Conservation (phyloP, 1,140 invertebrate genomes). For the Acromyrmex echinatior region DNA sequence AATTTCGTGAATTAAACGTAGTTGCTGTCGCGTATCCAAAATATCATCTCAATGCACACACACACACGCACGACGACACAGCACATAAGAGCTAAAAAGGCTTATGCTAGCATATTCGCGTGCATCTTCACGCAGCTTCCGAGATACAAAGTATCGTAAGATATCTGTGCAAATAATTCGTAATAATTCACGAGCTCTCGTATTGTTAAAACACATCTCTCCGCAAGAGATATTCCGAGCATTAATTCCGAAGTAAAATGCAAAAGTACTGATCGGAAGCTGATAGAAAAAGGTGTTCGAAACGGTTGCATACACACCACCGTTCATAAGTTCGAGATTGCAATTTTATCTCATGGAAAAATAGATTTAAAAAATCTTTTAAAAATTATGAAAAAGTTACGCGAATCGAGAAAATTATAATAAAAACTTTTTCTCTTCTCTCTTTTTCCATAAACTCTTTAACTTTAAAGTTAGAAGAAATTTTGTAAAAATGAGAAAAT, state of each 20-base stretch:
- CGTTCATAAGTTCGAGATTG: too few species aligned
- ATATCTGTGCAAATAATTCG: background rate
- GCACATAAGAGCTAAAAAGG: conserved; percentile 74
- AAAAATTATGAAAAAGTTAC: too few species aligned
- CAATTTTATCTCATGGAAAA: too few species aligned
- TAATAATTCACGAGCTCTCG: background rate
- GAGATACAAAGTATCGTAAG: background rate
- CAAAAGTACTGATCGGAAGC: conserved; percentile 52
- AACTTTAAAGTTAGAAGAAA: too few species aligned
- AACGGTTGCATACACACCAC: conserved; percentile 5
- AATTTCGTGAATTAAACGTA: background rate
- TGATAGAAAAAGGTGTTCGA: conserved; percentile 37
- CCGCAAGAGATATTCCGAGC: background rate
- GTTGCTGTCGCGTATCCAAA: conserved; percentile 61
- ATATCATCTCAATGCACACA: conserved; percentile 31
- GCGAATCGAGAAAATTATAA: too few species aligned
- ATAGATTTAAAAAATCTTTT: too few species aligned
- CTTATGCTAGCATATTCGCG: conserved; percentile 71
- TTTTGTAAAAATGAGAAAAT: too few species aligned
- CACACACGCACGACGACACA: conserved; percentile 57
- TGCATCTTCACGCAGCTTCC: conserved; percentile 55
- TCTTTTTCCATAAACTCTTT: too few species aligned
- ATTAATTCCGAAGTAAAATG: conserved; percentile 20
- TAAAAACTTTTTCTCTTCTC: too few species aligned
- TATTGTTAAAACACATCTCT: background rate